Evolutionary conservation across 2,888 invertebrate species (phyloP), one percentile per base, ranked within the genome.

Genomic region (Philonicus albiceps): DNA sequence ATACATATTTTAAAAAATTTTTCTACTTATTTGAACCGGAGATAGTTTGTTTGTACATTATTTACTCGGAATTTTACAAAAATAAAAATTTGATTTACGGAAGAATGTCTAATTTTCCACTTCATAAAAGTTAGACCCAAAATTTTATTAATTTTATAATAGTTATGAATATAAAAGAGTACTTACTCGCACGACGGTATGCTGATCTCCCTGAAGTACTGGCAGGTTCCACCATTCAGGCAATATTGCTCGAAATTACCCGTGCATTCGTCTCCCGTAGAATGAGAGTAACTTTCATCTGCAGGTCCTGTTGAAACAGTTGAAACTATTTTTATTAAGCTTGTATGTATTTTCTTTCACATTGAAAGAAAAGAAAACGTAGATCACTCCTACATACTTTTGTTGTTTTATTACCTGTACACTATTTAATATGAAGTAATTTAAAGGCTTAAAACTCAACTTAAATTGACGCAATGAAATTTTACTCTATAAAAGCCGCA

Each of bases 141-240:
- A 3, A 31, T 31, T 40, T 40, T 11, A 40, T 40, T 40, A 5
- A 40, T 6, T 2, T 7, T 4, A 40, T 7, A 40, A 5, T 40
- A 8, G 27, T 64, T 19, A 64, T 27, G 27, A 64, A 22, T 3
- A 11, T 22, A 81, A 81, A 78, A 72, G 11, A n/a, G 13, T 87
- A 95, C 96, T 96, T 93, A 97, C 97, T 95, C 95, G 96, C 97
- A 97, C 92, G 95, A 96, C 92, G 95, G 95, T 93, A 96, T 96
- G 91, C 95, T 94, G 91, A 97, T 95, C 90, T 95, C 94, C 92
- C 95, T 94, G 93, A 96, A 96, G 93, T 95, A 95, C 92, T 95
- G 94, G 93, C 98, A 98, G 89, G 95, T 96, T 91, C 97, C 97
- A 90, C 96, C 96, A 92, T 97, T 97, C 92, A 96, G 95, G 93